Conservation (phyloP, 2,797 vertebrate genomes). For the Tapera naevia region DNA sequence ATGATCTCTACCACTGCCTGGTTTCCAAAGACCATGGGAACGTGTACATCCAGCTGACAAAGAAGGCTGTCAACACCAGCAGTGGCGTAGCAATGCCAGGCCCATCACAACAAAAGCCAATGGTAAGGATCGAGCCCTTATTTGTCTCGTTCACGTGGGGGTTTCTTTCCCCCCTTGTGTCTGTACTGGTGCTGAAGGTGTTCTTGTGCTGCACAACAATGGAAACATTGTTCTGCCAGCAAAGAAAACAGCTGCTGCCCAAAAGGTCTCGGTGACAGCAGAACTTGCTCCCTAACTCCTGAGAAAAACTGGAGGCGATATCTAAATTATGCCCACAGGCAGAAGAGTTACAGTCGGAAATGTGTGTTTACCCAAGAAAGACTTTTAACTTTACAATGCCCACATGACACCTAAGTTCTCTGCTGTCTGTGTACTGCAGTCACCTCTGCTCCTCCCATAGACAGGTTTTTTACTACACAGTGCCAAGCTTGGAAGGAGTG, state of each 20-base stretch:
- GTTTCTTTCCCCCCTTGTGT: not conserved
- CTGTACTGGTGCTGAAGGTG: not conserved
- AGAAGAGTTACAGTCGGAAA: not conserved
- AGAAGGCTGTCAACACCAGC: slow-evolving; percentile 89
- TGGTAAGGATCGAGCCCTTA: slow-evolving; percentile 81
- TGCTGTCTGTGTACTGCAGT: not conserved
- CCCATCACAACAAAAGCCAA: slow-evolving; percentile 94
- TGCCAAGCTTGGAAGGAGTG: not conserved
- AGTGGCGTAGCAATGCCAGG: slow-evolving; percentile 94
- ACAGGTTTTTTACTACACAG: not conserved
- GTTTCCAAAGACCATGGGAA: slow-evolving; percentile 96
- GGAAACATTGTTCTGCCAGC: not conserved
- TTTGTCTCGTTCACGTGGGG: accelerated
- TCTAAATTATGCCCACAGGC: not conserved
- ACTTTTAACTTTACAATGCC: not conserved
- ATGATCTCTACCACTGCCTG: slow-evolving; percentile 96
- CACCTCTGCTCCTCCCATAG: not conserved
- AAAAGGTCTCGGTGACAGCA: not conserved
- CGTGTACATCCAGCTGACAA: slow-evolving; percentile 95
- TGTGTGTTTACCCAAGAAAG: not conserved
- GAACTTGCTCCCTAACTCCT: not conserved
- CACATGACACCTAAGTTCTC: not conserved
- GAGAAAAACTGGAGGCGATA: not conserved
- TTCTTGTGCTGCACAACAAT: not conserved
- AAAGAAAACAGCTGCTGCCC: not conserved